Conservation (phyloP, 2,797 vertebrate genomes). For the Heteromormyrus szaboi region DNA sequence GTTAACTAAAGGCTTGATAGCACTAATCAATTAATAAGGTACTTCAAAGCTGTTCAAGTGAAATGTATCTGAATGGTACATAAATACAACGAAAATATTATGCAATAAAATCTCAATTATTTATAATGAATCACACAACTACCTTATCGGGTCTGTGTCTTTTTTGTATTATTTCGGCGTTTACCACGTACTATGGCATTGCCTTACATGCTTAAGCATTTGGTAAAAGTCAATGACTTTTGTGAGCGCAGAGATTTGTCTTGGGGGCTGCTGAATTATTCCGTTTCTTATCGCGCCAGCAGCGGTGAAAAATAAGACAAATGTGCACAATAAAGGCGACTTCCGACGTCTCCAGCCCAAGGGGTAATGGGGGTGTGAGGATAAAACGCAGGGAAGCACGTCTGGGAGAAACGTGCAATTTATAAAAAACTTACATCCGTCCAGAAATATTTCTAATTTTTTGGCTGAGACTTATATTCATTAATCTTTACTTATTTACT, state of each 20-base stretch:
- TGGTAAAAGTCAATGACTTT: background rate
- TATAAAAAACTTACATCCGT: background rate
- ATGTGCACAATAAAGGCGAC: background rate
- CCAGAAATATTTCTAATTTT: background rate
- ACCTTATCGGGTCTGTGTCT: background rate
- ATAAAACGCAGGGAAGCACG: background rate
- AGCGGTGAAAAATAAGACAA: background rate
- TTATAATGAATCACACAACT: background rate
- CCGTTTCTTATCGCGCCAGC: background rate
- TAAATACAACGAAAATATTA: background rate
- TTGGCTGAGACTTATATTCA: background rate
- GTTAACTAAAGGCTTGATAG: background rate
- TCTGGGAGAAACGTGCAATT: background rate
- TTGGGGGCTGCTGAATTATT: background rate
- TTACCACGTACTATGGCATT: background rate
- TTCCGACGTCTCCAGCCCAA: background rate
- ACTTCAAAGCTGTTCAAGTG: background rate
- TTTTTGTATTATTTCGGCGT: background rate
- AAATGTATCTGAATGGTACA: background rate
- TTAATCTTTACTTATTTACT: background rate
- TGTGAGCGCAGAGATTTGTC: background rate
- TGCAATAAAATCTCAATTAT: background rate
- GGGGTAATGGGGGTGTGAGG: background rate
- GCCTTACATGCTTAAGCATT: background rate
- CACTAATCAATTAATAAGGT: background rate